Percentiles rank a stretch among this genome's conserved stretches.
phyloP scores from a whole-genome alignment of 1,140 invertebrate genomes.

The Colletes latitarsis region DNA sequence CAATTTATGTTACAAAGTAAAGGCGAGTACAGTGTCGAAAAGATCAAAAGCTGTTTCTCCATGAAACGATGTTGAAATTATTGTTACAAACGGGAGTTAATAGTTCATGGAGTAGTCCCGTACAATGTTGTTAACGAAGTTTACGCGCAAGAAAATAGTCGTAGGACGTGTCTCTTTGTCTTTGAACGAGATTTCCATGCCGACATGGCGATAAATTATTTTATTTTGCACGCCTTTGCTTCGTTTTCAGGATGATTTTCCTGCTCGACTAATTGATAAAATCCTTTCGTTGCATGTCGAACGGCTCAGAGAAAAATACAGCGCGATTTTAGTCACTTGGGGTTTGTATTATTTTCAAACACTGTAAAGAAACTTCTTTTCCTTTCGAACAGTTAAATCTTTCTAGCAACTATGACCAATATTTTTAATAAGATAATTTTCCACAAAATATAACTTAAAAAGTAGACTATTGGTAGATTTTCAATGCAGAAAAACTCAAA shows the following conservation, averaged over 20 bases:
- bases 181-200: slow-evolving; percentile 56
- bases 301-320: no score
- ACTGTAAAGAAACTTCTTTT: no score
- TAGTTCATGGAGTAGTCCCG: not conserved
- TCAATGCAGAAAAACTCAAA: no score
- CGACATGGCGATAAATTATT: slow-evolving; percentile 61
- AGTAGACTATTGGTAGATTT: no score
- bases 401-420: no score
- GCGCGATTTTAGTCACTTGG: not conserved
- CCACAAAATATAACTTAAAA: no score
- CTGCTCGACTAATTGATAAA: not conserved
- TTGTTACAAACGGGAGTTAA: slow-evolving; percentile 20
- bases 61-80: not conserved
- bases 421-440: no score
- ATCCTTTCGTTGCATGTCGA: not conserved
- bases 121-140: slow-evolving; percentile 25
- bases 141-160: slow-evolving; percentile 25
- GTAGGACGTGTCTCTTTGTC: slow-evolving; percentile 36
- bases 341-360: not conserved
- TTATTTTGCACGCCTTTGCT: slow-evolving; percentile 42
- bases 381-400: no score
- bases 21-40: not conserved
- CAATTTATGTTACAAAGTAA: not conserved
- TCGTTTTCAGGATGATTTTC: slow-evolving; percentile 39
- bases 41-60: slow-evolving; percentile 10